These are phyloP conservation scores for Prunella himalayana DNA, from an alignment of 2,113 vertebrate species.

Conservation along the genomic window DNA sequence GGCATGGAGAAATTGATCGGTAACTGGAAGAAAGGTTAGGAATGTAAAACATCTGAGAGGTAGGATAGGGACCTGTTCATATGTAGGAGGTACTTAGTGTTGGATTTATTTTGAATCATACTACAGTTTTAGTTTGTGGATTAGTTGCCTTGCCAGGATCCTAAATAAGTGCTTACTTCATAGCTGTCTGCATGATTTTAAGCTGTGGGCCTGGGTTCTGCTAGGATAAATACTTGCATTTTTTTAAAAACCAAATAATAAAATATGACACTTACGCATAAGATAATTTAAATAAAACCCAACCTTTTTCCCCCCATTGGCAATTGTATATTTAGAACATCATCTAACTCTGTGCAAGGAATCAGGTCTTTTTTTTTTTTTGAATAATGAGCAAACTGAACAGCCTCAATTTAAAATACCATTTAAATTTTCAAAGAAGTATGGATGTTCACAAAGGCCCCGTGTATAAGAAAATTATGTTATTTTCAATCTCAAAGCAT, in stretches of 20 bases:
- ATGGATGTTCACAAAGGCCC: not conserved
- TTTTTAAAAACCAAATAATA: not conserved
- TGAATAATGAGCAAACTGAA: not conserved
- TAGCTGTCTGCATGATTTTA: not conserved
- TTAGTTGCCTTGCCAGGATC: not conserved
- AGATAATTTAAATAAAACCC: not conserved
- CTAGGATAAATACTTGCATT: not conserved
- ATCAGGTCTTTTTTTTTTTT: not conserved
- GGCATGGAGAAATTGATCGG: not conserved
- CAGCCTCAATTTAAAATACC: not conserved
- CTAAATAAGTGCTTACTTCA: not conserved
- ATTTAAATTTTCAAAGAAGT: not conserved
- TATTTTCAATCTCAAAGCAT: not conserved
- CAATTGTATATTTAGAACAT: not conserved
- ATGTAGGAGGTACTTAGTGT: not conserved
- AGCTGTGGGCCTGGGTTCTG: not conserved
- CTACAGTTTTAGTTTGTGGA: not conserved
- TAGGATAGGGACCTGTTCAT: not conserved
- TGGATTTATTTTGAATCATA: not conserved
- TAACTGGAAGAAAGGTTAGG: not conserved
- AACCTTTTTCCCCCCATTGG: not conserved
- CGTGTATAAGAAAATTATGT: not conserved
- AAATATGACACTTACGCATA: not conserved
- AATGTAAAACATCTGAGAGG: not conserved
- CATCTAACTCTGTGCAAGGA: not conserved